Percentiles rank a stretch among this genome's conserved stretches.
Evolutionary conservation across 2,113 vertebrate species (phyloP).

Genomic region (Menidia beryllina): DNA sequence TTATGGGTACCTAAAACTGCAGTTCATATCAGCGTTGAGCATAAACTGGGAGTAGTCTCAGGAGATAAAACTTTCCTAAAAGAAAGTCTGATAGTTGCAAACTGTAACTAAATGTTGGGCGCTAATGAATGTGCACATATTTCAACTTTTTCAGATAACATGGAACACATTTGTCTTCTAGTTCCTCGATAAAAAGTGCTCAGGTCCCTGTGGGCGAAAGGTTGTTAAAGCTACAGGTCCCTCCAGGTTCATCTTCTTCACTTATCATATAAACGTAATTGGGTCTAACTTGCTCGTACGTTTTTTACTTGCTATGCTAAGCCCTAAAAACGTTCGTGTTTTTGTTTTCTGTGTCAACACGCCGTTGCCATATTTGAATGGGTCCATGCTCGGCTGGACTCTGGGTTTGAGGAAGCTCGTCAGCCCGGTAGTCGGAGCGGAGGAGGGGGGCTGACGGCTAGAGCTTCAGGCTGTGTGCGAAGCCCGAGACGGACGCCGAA

Average conservation of each 20-base stretch:
- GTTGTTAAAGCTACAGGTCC: background rate
- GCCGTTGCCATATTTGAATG: slow-evolving; percentile 53
- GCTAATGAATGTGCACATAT: too few species aligned
- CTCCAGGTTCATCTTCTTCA: background rate
- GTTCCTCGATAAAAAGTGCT: background rate
- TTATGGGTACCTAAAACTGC: background rate
- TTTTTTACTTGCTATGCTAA: background rate
- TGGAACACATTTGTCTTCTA: too few species aligned
- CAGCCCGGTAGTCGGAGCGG: slow-evolving; percentile 56
- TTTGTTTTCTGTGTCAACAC: slow-evolving; percentile 18
- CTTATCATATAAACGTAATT: background rate
- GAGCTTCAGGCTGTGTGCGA: slow-evolving; percentile 48
- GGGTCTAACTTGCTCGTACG: background rate
- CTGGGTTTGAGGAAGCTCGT: slow-evolving; percentile 65
- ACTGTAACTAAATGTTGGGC: background rate
- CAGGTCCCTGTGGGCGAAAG: background rate
- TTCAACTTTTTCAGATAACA: too few species aligned
- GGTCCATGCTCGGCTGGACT: slow-evolving; percentile 48
- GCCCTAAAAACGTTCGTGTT: background rate
- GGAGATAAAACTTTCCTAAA: slow-evolving; percentile 26
- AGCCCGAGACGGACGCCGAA: slow-evolving; percentile 51
- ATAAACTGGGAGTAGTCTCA: slow-evolving; percentile 15
- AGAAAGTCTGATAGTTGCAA: background rate
- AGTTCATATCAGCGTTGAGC: background rate
- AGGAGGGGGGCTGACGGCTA: slow-evolving; percentile 56